Conservation (phyloP, 2,797 vertebrate genomes). For the Cichlasoma orientale region DNA sequence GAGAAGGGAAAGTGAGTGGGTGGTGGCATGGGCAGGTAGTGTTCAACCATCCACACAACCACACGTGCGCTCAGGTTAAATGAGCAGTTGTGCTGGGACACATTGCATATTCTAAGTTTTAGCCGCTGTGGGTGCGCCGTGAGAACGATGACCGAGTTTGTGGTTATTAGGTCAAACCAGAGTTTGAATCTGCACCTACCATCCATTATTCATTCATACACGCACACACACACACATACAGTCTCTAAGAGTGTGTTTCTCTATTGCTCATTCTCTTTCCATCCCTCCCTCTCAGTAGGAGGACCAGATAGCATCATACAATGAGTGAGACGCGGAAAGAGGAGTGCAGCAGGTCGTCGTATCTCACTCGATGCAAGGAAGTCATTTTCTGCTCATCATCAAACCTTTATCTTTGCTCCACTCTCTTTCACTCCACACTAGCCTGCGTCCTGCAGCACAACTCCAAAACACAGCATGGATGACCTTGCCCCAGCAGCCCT, state of each 20-base stretch:
- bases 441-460: conserved; percentile 21
- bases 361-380: conserved; percentile 31
- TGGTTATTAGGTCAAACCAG: conserved; percentile 38
- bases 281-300: conserved; percentile 11
- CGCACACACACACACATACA: neutral
- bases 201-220: conserved; percentile 40
- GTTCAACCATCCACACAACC: neutral
- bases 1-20: conserved; percentile 48
- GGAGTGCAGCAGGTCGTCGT: conserved; percentile 21
- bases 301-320: conserved; percentile 40
- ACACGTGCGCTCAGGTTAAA: neutral
- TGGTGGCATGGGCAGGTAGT: conserved; percentile 64
- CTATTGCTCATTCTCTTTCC: conserved; percentile 28
- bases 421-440: conserved; percentile 25
- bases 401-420: conserved; percentile 18
- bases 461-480: conserved; percentile 46
- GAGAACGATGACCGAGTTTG: conserved; percentile 20
- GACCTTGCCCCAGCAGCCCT: conserved; percentile 56
- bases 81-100: neutral
- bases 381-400: conserved; percentile 44
- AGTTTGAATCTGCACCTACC: conserved; percentile 37
- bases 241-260: neutral
- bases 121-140: neutral
- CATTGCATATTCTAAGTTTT: conserved; percentile 10
- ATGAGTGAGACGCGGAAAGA: conserved; percentile 6